Conservation (phyloP, 1,140 invertebrate genomes). For the Scaptodrosophila lebanonensis region DNA sequence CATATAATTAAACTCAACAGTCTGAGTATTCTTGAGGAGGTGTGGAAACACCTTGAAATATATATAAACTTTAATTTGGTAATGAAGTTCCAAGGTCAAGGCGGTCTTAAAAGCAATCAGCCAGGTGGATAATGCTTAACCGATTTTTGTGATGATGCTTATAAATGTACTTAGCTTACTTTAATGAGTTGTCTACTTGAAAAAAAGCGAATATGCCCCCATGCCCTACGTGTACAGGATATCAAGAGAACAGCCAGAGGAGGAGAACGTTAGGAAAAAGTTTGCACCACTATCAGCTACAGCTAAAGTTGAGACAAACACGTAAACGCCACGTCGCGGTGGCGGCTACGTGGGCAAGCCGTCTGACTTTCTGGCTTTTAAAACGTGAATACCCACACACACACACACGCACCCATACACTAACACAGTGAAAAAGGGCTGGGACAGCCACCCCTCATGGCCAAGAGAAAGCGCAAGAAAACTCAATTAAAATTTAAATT, state of each 20-base stretch:
- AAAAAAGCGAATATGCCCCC: not conserved
- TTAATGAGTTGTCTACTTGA: constrained; percentile 15
- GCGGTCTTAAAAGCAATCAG: no score
- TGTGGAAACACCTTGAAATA: no score
- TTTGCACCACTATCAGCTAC: no score
- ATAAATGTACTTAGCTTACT: constrained; percentile 30
- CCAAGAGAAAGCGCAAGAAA: constrained; percentile 46
- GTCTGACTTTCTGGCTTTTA: constrained; percentile 49
- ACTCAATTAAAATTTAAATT: constrained; percentile 76
- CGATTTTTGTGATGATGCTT: no score
- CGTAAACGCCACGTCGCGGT: constrained; percentile 28
- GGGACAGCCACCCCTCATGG: not conserved
- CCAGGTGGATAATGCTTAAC: no score
- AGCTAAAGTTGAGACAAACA: constrained; percentile 54
- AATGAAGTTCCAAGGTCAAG: no score
- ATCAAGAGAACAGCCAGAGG: not conserved
- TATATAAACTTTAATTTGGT: no score
- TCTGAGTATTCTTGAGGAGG: no score
- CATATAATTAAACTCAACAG: no score
- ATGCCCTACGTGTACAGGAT: not conserved
- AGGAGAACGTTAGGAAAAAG: no score
- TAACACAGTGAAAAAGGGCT: not conserved
- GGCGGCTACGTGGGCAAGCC: constrained; percentile 5
- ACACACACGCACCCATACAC: not conserved
- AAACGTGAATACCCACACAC: no score